phyloP scores from a whole-genome alignment of 2,888 invertebrate species.

The Polymixis flavicincta region DNA sequence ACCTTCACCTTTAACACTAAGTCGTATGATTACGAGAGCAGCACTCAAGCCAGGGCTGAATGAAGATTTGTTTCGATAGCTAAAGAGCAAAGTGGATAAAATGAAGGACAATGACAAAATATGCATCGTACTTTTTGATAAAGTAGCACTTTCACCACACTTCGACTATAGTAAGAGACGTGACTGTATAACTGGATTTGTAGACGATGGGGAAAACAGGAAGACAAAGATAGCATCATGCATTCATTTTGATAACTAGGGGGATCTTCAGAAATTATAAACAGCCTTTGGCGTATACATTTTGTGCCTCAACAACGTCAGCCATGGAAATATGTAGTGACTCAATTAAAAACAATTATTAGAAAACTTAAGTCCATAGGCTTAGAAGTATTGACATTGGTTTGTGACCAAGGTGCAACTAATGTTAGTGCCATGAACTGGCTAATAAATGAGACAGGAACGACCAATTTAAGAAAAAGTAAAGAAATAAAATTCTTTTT shows the following conservation, averaged over 20 bases:
- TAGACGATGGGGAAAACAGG: conserved; percentile 48
- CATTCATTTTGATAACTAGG: not conserved
- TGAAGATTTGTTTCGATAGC: conserved; percentile 59
- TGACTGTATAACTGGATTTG: conserved; percentile 64
- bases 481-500: too few relatives aligned
- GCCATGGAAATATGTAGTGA: conserved; percentile 10
- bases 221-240: conserved; percentile 61
- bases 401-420: conserved; percentile 19
- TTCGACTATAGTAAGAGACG: conserved; percentile 60
- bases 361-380: conserved; percentile 12
- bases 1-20: conserved; percentile 52
- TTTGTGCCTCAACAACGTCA: conserved; percentile 15
- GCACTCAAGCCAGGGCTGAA: conserved; percentile 57
- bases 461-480: too few relatives aligned
- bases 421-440: too few relatives aligned
- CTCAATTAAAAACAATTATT: conserved; percentile 5
- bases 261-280: conserved; percentile 19
- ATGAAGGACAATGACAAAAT: conserved; percentile 56
- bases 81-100: conserved; percentile 49
- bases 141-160: conserved; percentile 63
- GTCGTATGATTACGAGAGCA: conserved; percentile 40
- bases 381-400: conserved; percentile 4
- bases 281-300: conserved; percentile 18
- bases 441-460: too few relatives aligned
- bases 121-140: conserved; percentile 65